These are phyloP conservation scores for Zaprionus inermis DNA, from an alignment of 1,140 invertebrate species.

Conservation along the genomic window DNA sequence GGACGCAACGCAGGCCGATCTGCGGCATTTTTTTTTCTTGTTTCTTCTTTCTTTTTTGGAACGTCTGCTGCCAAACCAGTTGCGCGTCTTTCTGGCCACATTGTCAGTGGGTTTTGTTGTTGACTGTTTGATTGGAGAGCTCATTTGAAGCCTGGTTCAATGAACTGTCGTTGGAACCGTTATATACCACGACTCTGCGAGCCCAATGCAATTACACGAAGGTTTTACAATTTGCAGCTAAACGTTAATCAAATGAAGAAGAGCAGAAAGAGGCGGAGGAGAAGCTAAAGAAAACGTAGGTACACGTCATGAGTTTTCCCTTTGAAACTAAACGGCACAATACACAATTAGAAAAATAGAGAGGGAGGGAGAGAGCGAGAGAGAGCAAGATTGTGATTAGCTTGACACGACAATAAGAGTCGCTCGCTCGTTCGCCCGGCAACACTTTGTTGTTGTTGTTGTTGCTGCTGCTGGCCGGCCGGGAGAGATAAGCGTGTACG, in stretches of 20 bases:
- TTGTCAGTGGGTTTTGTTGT: constrained; percentile 38
- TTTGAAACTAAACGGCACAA: constrained; percentile 12
- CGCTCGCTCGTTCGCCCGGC: not conserved
- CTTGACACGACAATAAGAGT: constrained; percentile 33
- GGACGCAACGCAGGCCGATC: not conserved
- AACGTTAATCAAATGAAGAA: constrained; percentile 53
- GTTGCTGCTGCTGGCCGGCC: constrained; percentile 30
- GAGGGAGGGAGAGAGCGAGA: not conserved
- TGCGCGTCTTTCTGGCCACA: constrained; percentile 33
- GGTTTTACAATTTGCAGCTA: constrained; percentile 55
- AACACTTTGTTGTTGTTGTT: constrained; percentile 17
- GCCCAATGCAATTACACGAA: constrained; percentile 28
- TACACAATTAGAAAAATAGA: not conserved
- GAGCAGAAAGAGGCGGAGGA: not conserved
- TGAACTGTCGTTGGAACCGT: constrained; percentile 47
- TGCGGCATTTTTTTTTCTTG: not conserved
- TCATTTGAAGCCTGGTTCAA: constrained; percentile 39
- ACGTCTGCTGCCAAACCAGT: constrained; percentile 42
- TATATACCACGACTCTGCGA: constrained; percentile 12
- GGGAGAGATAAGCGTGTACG: constrained; percentile 37
- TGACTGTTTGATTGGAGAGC: constrained; percentile 39
- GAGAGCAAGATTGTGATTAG: constrained; percentile 39
- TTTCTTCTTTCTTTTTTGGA: constrained; percentile 35
- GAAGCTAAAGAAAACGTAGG: not conserved
- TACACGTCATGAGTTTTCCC: constrained; percentile 69